phyloP scores from a whole-genome alignment of 2,113 vertebrate species.

The Cyprinus carpio region DNA sequence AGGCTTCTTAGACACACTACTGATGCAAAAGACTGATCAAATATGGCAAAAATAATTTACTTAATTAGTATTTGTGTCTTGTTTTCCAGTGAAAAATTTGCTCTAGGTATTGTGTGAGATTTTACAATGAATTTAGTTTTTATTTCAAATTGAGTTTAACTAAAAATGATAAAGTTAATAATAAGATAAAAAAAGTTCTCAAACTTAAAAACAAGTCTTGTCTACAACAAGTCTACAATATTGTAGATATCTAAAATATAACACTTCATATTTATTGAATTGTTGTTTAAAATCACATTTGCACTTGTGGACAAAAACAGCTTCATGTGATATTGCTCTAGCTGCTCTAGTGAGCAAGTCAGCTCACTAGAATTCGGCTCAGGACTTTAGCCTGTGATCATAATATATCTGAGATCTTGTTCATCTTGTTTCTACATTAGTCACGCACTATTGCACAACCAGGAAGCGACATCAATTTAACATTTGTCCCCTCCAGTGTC shows the following conservation, averaged over 20 bases:
- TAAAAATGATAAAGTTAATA: background rate
- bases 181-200: background rate
- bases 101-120: too few relatives aligned
- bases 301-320: too few relatives aligned
- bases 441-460: background rate
- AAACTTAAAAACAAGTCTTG: too few relatives aligned
- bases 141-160: background rate
- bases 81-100: background rate
- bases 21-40: background rate
- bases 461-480: conserved; percentile 3
- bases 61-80: background rate
- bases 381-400: background rate
- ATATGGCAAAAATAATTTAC: background rate
- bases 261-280: too few relatives aligned
- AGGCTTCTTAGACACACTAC: background rate
- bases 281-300: too few relatives aligned
- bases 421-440: background rate
- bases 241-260: too few relatives aligned
- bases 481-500: background rate
- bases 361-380: background rate
- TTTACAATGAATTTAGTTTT: background rate
- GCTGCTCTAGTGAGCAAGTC: too few relatives aligned
- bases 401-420: background rate
- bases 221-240: too few relatives aligned
- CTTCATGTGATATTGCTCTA: too few relatives aligned